Percentiles rank a stretch among this genome's conserved stretches.
Conservation (phyloP, 2,113 vertebrate genomes). For the Hydropotes inermis region DNA sequence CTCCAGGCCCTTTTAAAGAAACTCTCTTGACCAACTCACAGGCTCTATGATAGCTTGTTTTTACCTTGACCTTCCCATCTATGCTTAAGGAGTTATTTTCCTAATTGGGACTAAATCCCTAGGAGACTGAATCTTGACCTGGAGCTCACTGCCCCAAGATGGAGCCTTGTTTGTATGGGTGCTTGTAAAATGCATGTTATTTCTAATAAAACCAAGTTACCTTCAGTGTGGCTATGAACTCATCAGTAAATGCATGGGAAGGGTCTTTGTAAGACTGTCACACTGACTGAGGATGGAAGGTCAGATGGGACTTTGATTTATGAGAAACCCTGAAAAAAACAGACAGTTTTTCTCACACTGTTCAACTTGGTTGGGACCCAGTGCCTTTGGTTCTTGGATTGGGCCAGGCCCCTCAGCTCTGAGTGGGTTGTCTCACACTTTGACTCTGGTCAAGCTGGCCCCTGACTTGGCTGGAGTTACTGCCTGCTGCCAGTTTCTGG, state of each 20-base stretch:
- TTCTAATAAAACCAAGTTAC: not conserved
- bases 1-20: not conserved
- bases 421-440: slow-evolving; percentile 17
- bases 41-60: not conserved
- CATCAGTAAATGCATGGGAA: not conserved
- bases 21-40: not conserved
- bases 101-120: not conserved
- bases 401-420: not conserved
- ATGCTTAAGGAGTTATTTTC: not conserved
- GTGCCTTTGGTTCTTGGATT: not conserved
- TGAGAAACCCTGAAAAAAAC: not conserved
- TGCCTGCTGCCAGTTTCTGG: slow-evolving; percentile 43
- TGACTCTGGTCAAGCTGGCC: slow-evolving; percentile 17
- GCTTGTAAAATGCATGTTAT: not conserved
- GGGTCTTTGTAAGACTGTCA: not conserved
- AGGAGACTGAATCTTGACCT: not conserved
- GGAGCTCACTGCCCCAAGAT: not conserved
- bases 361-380: not conserved
- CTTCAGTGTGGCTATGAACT: not conserved
- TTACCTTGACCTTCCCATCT: not conserved
- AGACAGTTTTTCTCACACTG: not conserved
- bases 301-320: not conserved
- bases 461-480: slow-evolving; percentile 28
- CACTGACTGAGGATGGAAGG: not conserved
- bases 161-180: not conserved